Percentiles rank a stretch among this genome's conserved stretches.
These are phyloP conservation scores for Drosophila hawaiiensis DNA, from an alignment of 2,888 invertebrate species.

Conservation along the genomic window DNA sequence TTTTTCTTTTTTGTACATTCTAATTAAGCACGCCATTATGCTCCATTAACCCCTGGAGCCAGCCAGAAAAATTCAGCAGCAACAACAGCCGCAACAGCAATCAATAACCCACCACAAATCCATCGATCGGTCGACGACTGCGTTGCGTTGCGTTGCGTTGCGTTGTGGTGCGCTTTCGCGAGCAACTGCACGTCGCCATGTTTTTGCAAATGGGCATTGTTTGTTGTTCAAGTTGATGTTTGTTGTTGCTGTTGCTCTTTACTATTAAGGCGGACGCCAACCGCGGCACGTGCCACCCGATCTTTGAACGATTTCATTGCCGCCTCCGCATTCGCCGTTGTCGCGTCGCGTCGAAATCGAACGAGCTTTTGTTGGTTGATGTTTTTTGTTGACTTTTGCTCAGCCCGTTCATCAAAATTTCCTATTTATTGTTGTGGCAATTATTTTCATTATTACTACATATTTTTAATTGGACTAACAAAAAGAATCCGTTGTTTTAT, in stretches of 20 bases:
- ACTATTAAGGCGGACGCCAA: conserved; percentile 62
- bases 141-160: conserved; percentile 36
- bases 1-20: conserved; percentile 42
- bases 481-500: neutral
- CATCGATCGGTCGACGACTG: conserved; percentile 43
- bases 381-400: conserved; percentile 59
- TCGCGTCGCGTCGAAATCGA: conserved; percentile 38
- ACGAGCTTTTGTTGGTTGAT: conserved; percentile 43
- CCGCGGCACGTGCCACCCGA: conserved; percentile 77
- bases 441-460: conserved; percentile 41
- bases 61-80: conserved; percentile 15
- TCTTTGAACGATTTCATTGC: conserved; percentile 57
- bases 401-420: conserved; percentile 28
- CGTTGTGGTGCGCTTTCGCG: conserved; percentile 67
- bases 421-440: conserved; percentile 30
- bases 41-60: conserved; percentile 72
- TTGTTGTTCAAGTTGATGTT: conserved; percentile 13
- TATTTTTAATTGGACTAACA: conserved; percentile 46
- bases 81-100: conserved; percentile 1
- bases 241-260: conserved; percentile 25
- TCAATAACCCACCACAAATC: conserved; percentile 23
- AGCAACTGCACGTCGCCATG: conserved; percentile 76
- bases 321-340: conserved; percentile 23
- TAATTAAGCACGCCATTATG: conserved; percentile 73
- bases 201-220: conserved; percentile 51